These are phyloP conservation scores for Arizona elegans DNA, from an alignment of 2,113 vertebrate genomes.

Conservation along the genomic window DNA sequence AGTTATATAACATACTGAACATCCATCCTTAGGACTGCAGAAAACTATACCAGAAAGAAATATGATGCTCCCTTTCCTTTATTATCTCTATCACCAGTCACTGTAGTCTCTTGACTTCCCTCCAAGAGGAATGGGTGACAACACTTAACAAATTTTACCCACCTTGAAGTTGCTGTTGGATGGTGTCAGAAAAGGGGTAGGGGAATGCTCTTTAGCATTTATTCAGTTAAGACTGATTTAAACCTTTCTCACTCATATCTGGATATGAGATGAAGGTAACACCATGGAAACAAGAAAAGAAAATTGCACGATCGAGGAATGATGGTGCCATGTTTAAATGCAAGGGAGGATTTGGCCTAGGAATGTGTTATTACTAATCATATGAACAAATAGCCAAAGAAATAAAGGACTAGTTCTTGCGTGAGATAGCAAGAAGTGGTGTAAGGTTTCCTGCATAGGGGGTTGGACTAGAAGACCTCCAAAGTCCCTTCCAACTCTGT, in stretches of 20 bases:
- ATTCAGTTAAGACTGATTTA: neutral
- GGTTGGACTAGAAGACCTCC: too few relatives aligned
- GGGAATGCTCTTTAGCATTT: neutral
- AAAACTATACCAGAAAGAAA: neutral
- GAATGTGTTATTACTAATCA: neutral
- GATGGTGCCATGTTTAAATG: neutral
- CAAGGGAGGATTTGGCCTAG: neutral
- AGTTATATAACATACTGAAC: neutral
- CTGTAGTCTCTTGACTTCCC: neutral
- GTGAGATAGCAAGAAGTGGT: constrained; percentile 13
- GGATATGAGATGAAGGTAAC: neutral
- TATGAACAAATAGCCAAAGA: constrained; percentile 41
- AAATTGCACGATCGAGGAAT: neutral
- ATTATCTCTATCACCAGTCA: neutral
- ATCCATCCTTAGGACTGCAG: neutral
- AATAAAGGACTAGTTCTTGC: constrained; percentile 37
- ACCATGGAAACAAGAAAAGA: neutral
- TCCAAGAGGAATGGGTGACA: neutral
- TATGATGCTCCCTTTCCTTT: neutral
- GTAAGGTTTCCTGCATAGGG: too few relatives aligned
- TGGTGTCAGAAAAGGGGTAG: neutral
- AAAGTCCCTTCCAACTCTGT: too few relatives aligned
- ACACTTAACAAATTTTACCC: neutral
- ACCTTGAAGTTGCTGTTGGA: neutral
- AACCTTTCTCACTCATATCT: neutral